phyloP scores from a whole-genome alignment of 2,797 vertebrate genomes.

The Sardinella longiceps region DNA sequence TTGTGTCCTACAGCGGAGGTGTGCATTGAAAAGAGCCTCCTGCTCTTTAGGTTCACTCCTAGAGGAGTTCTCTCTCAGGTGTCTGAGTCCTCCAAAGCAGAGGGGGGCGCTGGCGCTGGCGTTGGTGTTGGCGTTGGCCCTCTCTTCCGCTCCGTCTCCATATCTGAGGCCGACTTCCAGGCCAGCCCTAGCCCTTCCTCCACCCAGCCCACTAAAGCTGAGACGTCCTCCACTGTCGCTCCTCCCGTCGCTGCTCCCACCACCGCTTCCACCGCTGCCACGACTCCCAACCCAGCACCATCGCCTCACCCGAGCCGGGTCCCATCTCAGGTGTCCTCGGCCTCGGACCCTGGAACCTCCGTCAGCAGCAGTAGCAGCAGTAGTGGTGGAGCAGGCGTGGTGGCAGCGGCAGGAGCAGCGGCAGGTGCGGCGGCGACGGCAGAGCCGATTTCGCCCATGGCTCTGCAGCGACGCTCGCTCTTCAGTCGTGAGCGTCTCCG shows the following conservation, averaged over 20 bases:
- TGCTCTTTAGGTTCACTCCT: slow-evolving; percentile 84
- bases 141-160: slow-evolving; percentile 72
- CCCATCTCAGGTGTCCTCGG: slow-evolving; percentile 54
- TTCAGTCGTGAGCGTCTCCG: slow-evolving; percentile 89
- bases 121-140: slow-evolving; percentile 43
- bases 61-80: slow-evolving; percentile 54
- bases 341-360: slow-evolving; percentile 57
- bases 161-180: slow-evolving; percentile 87
- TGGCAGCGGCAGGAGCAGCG: slow-evolving; percentile 54
- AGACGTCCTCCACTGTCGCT: not conserved
- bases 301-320: slow-evolving; percentile 25
- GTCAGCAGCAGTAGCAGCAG: slow-evolving; percentile 41
- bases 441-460: slow-evolving; percentile 79
- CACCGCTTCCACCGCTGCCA: not conserved
- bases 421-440: slow-evolving; percentile 67
- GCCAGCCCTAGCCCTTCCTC: slow-evolving; percentile 61
- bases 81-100: slow-evolving; percentile 55
- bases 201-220: slow-evolving; percentile 44
- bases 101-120: slow-evolving; percentile 53
- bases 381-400: slow-evolving; percentile 55
- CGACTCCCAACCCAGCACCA: slow-evolving; percentile 32
- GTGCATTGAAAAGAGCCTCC: slow-evolving; percentile 90
- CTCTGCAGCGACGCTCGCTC: slow-evolving; percentile 80
- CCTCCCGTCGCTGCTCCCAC: not conserved
- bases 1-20: slow-evolving; percentile 78